phyloP scores from a whole-genome alignment of 2,888 invertebrate species.

The Julus scandinavius region DNA sequence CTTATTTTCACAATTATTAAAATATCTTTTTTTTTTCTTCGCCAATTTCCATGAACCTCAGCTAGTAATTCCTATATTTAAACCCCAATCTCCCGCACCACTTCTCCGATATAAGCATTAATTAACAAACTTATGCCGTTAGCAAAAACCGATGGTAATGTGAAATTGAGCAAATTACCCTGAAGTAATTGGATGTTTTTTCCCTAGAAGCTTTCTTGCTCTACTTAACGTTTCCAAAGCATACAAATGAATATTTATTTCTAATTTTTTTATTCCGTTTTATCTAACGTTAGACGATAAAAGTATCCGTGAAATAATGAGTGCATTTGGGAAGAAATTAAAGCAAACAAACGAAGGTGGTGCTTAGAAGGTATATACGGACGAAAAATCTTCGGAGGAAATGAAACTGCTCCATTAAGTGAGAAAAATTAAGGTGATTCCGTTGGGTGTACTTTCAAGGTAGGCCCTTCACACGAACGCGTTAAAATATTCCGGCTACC shows the following conservation, averaged over 20 bases:
- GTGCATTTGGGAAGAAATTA: constrained; percentile 33
- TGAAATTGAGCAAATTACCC: constrained; percentile 27
- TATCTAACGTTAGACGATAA: constrained; percentile 24
- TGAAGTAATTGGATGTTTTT: constrained; percentile 26
- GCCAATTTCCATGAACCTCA: not conserved
- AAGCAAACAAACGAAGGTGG: constrained; percentile 13
- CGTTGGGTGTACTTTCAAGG: not conserved
- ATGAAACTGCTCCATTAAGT: constrained; percentile 33
- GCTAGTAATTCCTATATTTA: not conserved
- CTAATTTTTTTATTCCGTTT: constrained; percentile 14
- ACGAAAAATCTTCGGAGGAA: not conserved
- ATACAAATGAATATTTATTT: constrained; percentile 33
- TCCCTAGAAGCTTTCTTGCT: constrained; percentile 22
- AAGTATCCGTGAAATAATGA: constrained; percentile 27
- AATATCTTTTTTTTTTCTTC: not conserved
- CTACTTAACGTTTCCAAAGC: constrained; percentile 33
- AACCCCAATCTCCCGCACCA: not conserved
- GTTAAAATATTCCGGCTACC: constrained; percentile 21
- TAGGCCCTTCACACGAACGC: not conserved
- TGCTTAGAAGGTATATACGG: not conserved
- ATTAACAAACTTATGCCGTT: constrained; percentile 33
- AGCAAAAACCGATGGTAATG: constrained; percentile 33
- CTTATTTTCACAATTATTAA: not conserved
- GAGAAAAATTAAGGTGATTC: constrained; percentile 27
- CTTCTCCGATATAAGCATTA: constrained; percentile 13